phyloP scores from a whole-genome alignment of 2,888 invertebrate genomes.

The Trichopria drosophilae region DNA sequence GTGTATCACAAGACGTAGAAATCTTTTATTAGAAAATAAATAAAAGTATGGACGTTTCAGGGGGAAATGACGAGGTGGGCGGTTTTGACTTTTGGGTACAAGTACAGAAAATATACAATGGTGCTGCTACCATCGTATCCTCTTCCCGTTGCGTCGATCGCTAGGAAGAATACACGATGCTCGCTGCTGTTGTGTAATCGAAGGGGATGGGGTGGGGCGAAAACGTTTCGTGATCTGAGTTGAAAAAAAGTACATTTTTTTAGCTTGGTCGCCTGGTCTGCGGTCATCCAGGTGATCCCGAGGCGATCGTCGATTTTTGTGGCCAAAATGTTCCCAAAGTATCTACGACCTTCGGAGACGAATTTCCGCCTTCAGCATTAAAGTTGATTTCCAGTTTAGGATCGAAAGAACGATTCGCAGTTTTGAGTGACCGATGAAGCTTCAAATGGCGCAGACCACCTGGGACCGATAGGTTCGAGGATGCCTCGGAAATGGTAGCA shows the following conservation, averaged over 20 bases:
- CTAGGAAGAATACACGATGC: constrained; percentile 20
- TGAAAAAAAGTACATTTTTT: too few species aligned
- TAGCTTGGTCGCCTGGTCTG: constrained; percentile 44
- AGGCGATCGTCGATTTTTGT: constrained; percentile 24
- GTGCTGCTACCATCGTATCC: constrained; percentile 11
- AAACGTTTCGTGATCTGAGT: too few species aligned
- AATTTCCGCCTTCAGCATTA: constrained; percentile 1
- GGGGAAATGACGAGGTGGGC: constrained; percentile 25
- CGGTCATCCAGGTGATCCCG: constrained; percentile 39
- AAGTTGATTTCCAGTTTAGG: constrained; percentile 2
- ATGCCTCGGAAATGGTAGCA: too few species aligned
- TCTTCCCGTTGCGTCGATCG: constrained; percentile 10
- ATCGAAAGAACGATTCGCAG: constrained; percentile 7
- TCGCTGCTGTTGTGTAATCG: constrained; percentile 1
- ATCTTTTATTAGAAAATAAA: constrained; percentile 57
- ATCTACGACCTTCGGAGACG: not conserved
- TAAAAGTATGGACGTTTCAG: constrained; percentile 43
- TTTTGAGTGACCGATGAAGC: too few species aligned
- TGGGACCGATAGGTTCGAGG: constrained; percentile 40
- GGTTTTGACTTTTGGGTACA: not conserved
- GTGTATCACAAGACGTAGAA: constrained; percentile 54
- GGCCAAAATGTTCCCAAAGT: too few species aligned
- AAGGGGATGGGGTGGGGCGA: constrained; percentile 16
- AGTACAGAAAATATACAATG: constrained; percentile 12
- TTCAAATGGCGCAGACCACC: constrained; percentile 39